Evolutionary conservation across 1,140 invertebrate genomes (phyloP).

Genomic region (Scaptomyza graminum): DNA sequence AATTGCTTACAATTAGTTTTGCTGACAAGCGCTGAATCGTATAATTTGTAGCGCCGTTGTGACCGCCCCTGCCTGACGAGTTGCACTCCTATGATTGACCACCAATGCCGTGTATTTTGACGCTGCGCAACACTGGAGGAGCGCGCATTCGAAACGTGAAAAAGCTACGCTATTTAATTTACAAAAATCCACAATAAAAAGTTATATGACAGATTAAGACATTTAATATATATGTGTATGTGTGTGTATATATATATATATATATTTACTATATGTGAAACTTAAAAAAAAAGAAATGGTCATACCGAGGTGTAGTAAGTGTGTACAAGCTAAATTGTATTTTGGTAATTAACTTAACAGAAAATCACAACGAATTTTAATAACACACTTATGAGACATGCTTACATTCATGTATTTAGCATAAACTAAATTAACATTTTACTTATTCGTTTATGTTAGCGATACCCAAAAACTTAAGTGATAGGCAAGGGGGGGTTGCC

Average conservation of each 20-base stretch:
- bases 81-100: conserved; percentile 37
- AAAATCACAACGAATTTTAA: conserved; percentile 74
- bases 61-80: conserved; percentile 27
- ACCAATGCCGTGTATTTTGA: not conserved
- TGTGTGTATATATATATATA: conserved; percentile 28
- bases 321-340: conserved; percentile 47
- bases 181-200: conserved; percentile 1
- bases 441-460: no score
- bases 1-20: not conserved
- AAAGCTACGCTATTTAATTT: not conserved
- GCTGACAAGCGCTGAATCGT: not conserved
- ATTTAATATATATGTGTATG: conserved; percentile 49
- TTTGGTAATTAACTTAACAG: conserved; percentile 54
- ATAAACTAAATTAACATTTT: conserved; percentile 31
- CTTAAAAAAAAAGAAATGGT: conserved; percentile 26
- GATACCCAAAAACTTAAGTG: no score
- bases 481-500: no score
- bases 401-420: conserved; percentile 30
- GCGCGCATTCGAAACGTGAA: conserved; percentile 48
- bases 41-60: conserved; percentile 25
- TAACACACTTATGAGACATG: conserved; percentile 60
- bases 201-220: conserved; percentile 25
- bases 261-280: conserved; percentile 49
- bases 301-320: conserved; percentile 31
- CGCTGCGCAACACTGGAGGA: conserved; percentile 45